A percentile compares a stretch with the other conserved stretches of the same genome.
Conservation (phyloP, 2,888 invertebrate genomes). For the Anoncus sp. region DNA sequence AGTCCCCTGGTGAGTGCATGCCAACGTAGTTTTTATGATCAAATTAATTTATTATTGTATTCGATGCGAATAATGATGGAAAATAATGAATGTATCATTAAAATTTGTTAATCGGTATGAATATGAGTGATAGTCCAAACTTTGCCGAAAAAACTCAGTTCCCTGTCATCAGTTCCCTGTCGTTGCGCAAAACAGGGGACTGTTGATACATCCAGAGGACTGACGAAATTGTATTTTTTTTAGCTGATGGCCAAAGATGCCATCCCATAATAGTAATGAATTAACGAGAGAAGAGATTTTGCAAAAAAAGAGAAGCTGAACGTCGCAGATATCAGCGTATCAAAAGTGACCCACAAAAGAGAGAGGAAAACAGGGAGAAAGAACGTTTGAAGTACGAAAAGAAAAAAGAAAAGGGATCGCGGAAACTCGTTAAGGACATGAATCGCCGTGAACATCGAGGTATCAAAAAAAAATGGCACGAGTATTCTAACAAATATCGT, state of each 20-base stretch:
- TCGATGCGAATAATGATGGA: not conserved
- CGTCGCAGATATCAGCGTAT: conserved; percentile 38
- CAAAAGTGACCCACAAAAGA: conserved; percentile 49
- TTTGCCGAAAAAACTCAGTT: conserved; percentile 35
- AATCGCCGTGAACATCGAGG: conserved; percentile 46
- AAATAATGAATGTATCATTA: conserved; percentile 4
- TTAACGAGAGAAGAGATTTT: conserved; percentile 44
- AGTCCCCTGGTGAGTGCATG: conserved; percentile 24
- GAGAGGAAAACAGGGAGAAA: conserved; percentile 41
- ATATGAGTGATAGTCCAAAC: conserved; percentile 7
- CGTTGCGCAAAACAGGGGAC: conserved; percentile 26
- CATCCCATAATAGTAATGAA: conserved; percentile 23
- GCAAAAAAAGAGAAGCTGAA: conserved; percentile 42
- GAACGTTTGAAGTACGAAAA: conserved; percentile 32
- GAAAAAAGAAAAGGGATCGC: conserved; percentile 50
- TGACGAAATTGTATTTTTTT: conserved; percentile 22
- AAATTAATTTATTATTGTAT: not conserved
- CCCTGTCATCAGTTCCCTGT: conserved; percentile 44
- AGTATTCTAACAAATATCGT: conserved; percentile 29
- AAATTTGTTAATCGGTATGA: conserved; percentile 4
- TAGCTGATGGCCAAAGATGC: conserved; percentile 17
- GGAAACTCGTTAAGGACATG: conserved; percentile 49
- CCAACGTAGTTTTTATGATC: conserved; percentile 3
- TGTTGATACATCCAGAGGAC: conserved; percentile 18
- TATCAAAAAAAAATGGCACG: conserved; percentile 36